Conservation (phyloP, 1,140 invertebrate genomes). For the Cotesia glomerata region DNA sequence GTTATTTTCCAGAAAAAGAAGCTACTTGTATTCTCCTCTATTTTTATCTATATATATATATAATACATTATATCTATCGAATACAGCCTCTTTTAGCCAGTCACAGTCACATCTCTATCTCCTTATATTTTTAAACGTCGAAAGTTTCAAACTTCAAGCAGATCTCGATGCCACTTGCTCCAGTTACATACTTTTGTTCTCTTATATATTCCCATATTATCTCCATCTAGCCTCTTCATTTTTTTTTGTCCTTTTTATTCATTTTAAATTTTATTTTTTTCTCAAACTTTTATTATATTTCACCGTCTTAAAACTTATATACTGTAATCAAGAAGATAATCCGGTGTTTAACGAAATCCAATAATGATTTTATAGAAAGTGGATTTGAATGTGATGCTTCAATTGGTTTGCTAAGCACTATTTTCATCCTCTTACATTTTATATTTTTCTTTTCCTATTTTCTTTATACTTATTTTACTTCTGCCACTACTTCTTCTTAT, state of each 20-base stretch:
- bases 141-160: too few species aligned
- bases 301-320: not conserved
- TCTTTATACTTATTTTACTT: conserved; percentile 10
- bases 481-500: not conserved
- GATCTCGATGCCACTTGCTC: too few species aligned
- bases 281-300: not conserved
- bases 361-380: conserved; percentile 32
- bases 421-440: conserved; percentile 17
- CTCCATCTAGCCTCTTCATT: not conserved
- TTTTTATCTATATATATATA: too few species aligned
- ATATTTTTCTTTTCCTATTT: not conserved
- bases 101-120: too few species aligned
- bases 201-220: not conserved
- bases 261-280: not conserved
- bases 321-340: conserved; percentile 8
- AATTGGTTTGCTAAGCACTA: conserved; percentile 27
- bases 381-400: conserved; percentile 27
- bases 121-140: too few species aligned
- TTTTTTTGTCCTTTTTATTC: not conserved
- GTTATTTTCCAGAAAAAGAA: too few species aligned
- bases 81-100: too few species aligned
- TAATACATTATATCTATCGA: too few species aligned
- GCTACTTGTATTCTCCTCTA: too few species aligned
- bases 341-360: conserved; percentile 24
- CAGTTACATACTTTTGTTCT: not conserved